A percentile compares a stretch with the other conserved stretches of the same genome.
These are phyloP conservation scores for Polymixis lichenea DNA, from an alignment of 2,888 invertebrate species.

Conservation along the genomic window DNA sequence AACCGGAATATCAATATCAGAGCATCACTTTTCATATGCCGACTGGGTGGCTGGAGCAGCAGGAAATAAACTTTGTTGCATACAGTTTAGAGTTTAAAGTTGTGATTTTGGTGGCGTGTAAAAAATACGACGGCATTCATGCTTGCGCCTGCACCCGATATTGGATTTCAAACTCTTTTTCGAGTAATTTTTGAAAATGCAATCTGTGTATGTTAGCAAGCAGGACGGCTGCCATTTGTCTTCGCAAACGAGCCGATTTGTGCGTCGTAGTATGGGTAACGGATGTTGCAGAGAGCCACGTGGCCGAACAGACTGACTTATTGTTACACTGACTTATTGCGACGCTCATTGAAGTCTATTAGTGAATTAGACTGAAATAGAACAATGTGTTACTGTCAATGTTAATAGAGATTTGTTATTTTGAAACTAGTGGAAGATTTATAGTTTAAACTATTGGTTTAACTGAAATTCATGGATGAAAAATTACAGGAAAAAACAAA, in stretches of 20 bases:
- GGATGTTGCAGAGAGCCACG: slow-evolving; percentile 85
- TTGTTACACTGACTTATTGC: slow-evolving; percentile 81
- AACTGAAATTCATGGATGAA: background rate
- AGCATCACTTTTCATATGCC: slow-evolving; percentile 76
- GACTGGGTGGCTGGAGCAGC: slow-evolving; percentile 58
- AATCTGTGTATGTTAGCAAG: slow-evolving; percentile 80
- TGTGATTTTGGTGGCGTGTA: slow-evolving; percentile 51
- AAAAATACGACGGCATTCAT: slow-evolving; percentile 74
- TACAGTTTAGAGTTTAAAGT: slow-evolving; percentile 59
- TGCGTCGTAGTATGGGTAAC: slow-evolving; percentile 88
- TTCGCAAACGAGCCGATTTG: slow-evolving; percentile 89
- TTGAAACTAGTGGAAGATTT: slow-evolving; percentile 40
- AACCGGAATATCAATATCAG: slow-evolving; percentile 76
- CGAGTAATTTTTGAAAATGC: slow-evolving; percentile 86
- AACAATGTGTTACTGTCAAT: slow-evolving; percentile 60
- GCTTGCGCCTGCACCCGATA: slow-evolving; percentile 74
- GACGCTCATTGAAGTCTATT: slow-evolving; percentile 83
- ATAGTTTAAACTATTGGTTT: slow-evolving; percentile 6
- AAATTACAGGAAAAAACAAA: background rate
- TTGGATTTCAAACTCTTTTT: slow-evolving; percentile 84
- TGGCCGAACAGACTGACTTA: slow-evolving; percentile 83
- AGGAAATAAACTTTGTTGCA: slow-evolving; percentile 64
- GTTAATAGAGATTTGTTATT: slow-evolving; percentile 53
- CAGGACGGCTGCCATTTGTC: slow-evolving; percentile 86
- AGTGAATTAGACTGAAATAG: slow-evolving; percentile 76